Conservation (phyloP, 2,113 vertebrate genomes). For the Tautogolabrus adspersus region DNA sequence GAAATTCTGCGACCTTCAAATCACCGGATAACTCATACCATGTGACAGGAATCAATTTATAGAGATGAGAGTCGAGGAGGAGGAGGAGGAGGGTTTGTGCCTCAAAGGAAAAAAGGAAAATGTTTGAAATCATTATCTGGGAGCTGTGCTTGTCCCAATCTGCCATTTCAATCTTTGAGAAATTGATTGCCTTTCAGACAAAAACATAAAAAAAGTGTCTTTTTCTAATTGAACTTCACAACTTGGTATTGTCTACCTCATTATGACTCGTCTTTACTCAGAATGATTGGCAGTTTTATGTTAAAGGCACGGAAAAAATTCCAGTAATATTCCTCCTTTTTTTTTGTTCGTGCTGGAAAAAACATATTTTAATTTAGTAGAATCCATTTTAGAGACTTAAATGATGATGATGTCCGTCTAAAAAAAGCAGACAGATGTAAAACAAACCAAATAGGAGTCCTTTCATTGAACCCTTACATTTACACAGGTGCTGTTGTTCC, state of each 20-base stretch:
- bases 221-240: background rate
- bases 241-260: background rate
- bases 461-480: too few species aligned
- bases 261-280: background rate
- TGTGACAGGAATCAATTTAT: slow-evolving; percentile 70
- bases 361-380: background rate
- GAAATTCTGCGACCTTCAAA: slow-evolving; percentile 76
- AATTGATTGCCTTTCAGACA: slow-evolving; percentile 16
- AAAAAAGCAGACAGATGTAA: background rate
- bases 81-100: slow-evolving; percentile 17
- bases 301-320: background rate
- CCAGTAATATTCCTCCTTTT: too few species aligned
- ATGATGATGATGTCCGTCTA: slow-evolving; percentile 24
- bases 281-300: background rate
- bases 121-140: slow-evolving; percentile 32
- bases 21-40: slow-evolving; percentile 68
- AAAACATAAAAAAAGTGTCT: background rate
- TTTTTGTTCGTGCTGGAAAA: background rate
- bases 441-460: too few species aligned
- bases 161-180: slow-evolving; percentile 8
- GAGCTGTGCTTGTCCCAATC: slow-evolving; percentile 22
- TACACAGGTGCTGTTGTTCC: too few species aligned
- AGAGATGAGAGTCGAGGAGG: slow-evolving; percentile 38
- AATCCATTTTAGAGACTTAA: background rate
- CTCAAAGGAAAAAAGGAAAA: slow-evolving; percentile 48